Evolutionary conservation across 2,888 invertebrate species (phyloP).

Genomic region (Drosophila barbarae): DNA sequence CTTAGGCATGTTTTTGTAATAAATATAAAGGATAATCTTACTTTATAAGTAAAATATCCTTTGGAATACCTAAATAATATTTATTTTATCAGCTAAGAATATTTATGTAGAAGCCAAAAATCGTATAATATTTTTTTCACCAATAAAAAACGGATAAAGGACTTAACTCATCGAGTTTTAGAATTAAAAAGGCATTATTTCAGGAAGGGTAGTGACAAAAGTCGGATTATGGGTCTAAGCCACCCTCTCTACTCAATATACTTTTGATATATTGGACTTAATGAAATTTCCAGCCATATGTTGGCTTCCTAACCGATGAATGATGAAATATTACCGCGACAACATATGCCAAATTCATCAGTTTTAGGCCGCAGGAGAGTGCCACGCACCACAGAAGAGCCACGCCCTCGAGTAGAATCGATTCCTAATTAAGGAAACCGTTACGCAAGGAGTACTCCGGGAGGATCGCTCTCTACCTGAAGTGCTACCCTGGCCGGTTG

Average conservation of each 20-base stretch:
- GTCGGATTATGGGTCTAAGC: neutral
- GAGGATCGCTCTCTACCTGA: conserved; percentile 51
- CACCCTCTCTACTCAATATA: neutral
- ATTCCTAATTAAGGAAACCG: conserved; percentile 60
- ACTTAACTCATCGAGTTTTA: conserved; percentile 1
- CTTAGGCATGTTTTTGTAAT: too few relatives aligned
- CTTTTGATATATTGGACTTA: neutral
- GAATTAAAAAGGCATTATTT: neutral
- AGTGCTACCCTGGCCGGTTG: conserved; percentile 4
- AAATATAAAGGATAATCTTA: too few relatives aligned
- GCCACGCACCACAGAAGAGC: conserved; percentile 33
- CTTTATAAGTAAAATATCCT: too few relatives aligned
- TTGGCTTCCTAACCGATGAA: neutral
- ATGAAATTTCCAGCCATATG: conserved; percentile 43
- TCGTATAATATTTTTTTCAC: neutral
- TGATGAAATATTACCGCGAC: conserved; percentile 46
- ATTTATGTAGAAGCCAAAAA: too few relatives aligned
- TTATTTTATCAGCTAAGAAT: too few relatives aligned
- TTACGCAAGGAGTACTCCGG: conserved; percentile 24
- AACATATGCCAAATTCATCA: conserved; percentile 64
- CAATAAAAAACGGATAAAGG: conserved; percentile 1
- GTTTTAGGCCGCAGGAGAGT: conserved; percentile 22
- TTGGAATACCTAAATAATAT: too few relatives aligned
- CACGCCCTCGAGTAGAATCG: conserved; percentile 58
- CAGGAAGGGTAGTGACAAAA: neutral